These are phyloP conservation scores for Neopelma chrysocephalum DNA, from an alignment of 2,797 vertebrate species.

Conservation along the genomic window DNA sequence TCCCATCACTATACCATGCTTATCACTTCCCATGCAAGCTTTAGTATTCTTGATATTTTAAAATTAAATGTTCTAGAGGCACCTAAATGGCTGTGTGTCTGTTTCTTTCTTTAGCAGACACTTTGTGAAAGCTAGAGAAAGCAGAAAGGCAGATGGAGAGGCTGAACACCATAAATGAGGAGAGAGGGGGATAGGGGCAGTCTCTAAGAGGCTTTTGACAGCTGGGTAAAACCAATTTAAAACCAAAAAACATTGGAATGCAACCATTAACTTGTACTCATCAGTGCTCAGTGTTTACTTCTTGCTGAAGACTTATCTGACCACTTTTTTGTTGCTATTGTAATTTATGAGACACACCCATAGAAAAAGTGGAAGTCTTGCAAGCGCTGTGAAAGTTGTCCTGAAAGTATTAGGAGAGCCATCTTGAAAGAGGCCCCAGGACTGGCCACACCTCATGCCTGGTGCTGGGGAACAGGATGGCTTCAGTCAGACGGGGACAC, in stretches of 20 bases:
- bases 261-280: background rate
- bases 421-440: background rate
- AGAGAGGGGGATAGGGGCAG: background rate
- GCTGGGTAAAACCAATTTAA: background rate
- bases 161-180: background rate
- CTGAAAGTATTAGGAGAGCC: background rate
- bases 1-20: background rate
- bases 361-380: background rate
- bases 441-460: background rate
- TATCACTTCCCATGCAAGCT: background rate
- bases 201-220: background rate
- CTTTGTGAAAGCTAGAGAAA: background rate
- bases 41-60: background rate
- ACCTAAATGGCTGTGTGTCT: constrained; percentile 38
- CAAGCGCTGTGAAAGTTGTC: background rate
- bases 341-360: background rate
- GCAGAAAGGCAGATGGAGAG: background rate
- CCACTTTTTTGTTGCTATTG: background rate
- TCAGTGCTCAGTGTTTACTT: background rate
- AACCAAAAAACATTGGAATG: background rate
- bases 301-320: background rate
- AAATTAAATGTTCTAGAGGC: constrained; percentile 60
- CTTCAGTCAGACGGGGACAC: background rate
- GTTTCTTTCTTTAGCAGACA: constrained; percentile 57
- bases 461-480: background rate